Evolutionary conservation across 2,888 invertebrate species (phyloP), one percentile per base, ranked within the genome.

Genomic region (Nymphalis polychloros): DNA sequence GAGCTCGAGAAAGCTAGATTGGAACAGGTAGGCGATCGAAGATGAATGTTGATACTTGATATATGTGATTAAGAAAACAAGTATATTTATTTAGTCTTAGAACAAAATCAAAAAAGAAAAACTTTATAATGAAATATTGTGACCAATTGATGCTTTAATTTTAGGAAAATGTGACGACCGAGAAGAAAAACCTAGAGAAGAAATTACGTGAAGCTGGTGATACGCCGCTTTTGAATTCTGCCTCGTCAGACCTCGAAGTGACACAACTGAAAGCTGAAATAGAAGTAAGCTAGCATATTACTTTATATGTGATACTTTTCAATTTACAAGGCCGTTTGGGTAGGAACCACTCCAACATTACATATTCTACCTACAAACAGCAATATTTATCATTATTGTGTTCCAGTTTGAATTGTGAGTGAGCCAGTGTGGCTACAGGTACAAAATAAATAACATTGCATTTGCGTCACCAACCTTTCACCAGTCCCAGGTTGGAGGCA

Each of bases 181-280:
- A 97, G 81, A 97, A 97, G 88, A 94, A 95, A 84, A 96, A 97
- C 83, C 91, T 97, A 72, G 97, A 97, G 81, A 95, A 96, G 84
- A 95, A 95, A 77, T 89, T 97, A 8, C 94, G 96, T 76, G 96
- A 97, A 83, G 97, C 96, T 55, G 95, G 96, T 68, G 94, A 94
- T 70, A 94, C 94, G 63, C 92, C 93, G 1, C 83, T 91, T 2
- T 84, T 96, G 67, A 95, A 95, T 76, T 95, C 96, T 23, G 95
- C 96, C 8, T 96, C 95, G 74, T 97, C 97, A 0, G 97, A 97
- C 84, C 90, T 97, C 49, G 97, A 97, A 87, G 95, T 97, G 10
- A 94, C 95, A 41, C 96, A 97, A 79, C 91, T 97, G 5, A 97
- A 97, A 86, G 95, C 95, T 68, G 97, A 97, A 94, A 96, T 97